phyloP scores from a whole-genome alignment of 1,140 invertebrate species.

The Nebria ingens region DNA sequence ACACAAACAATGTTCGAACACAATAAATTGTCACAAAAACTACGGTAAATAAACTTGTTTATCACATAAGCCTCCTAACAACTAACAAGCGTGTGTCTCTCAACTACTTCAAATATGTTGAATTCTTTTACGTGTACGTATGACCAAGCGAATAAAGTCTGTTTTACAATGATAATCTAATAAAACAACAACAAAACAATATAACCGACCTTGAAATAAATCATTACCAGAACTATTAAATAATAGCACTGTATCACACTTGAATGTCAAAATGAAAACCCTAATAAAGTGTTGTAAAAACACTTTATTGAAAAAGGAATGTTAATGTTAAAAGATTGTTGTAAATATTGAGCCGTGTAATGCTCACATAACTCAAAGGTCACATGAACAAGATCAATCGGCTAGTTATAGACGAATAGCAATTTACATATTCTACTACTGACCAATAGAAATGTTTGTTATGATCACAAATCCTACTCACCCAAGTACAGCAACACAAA shows the following conservation, averaged over 20 bases:
- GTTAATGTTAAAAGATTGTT: background rate
- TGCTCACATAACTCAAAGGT: constrained; percentile 18
- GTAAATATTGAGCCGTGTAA: constrained; percentile 6
- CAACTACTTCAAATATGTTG: background rate
- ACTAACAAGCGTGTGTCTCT: background rate
- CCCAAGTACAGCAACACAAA: background rate
- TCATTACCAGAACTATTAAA: background rate
- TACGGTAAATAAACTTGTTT: background rate
- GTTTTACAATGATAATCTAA: background rate
- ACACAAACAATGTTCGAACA: too few species aligned
- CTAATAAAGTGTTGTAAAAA: background rate
- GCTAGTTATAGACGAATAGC: background rate
- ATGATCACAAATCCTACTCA: constrained; percentile 4
- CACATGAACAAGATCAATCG: constrained; percentile 23
- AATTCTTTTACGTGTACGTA: background rate
- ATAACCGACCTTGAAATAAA: background rate
- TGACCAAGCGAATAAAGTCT: background rate
- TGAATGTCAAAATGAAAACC: background rate
- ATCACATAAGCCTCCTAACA: background rate
- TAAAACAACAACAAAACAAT: background rate
- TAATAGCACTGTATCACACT: background rate
- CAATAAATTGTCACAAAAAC: too few species aligned
- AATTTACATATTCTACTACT: background rate
- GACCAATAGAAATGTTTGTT: constrained; percentile 3
- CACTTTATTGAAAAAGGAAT: background rate